These are phyloP conservation scores for Pyrocephalus nanus DNA, from an alignment of 2,797 vertebrate genomes.

Conservation along the genomic window DNA sequence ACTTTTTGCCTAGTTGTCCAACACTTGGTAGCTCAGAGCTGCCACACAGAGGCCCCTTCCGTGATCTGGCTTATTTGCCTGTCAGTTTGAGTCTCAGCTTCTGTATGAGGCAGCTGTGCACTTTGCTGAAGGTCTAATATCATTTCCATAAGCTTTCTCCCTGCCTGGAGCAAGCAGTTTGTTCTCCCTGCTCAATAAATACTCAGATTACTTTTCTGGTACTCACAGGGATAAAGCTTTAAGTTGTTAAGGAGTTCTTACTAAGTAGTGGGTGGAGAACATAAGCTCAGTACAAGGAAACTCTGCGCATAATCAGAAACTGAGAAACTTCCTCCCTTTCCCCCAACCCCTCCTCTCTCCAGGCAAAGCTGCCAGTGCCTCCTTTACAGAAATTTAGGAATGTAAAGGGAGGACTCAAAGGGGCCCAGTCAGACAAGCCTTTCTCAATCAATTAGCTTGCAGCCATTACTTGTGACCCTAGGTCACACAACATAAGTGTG, in stretches of 20 bases:
- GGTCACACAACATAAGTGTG: constrained; percentile 87
- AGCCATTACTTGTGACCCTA: constrained; percentile 89
- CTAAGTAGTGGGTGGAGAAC: constrained; percentile 88
- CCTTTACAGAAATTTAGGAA: constrained; percentile 90
- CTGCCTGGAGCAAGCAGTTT: constrained; percentile 59
- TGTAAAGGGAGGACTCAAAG: constrained; percentile 90
- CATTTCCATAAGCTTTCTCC: constrained; percentile 69
- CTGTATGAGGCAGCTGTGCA: constrained; percentile 86
- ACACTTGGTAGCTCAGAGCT: constrained; percentile 78
- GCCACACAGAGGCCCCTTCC: constrained; percentile 79
- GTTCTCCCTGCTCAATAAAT: constrained; percentile 64
- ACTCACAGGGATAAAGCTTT: constrained; percentile 66
- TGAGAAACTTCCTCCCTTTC: constrained; percentile 87
- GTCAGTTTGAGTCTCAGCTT: constrained; percentile 82
- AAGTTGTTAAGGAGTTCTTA: constrained; percentile 74
- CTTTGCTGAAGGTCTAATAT: constrained; percentile 77
- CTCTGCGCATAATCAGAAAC: constrained; percentile 88
- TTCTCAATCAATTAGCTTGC: constrained; percentile 95
- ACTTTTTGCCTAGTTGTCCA: constrained; percentile 81
- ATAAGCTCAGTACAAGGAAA: constrained; percentile 84
- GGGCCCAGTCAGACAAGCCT: constrained; percentile 94
- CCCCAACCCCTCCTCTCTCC: constrained; percentile 77
- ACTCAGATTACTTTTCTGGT: constrained; percentile 65
- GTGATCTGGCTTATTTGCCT: constrained; percentile 80
- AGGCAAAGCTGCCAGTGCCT: constrained; percentile 80